phyloP scores from a whole-genome alignment of 2,113 vertebrate species.

The Catharus minimus region DNA sequence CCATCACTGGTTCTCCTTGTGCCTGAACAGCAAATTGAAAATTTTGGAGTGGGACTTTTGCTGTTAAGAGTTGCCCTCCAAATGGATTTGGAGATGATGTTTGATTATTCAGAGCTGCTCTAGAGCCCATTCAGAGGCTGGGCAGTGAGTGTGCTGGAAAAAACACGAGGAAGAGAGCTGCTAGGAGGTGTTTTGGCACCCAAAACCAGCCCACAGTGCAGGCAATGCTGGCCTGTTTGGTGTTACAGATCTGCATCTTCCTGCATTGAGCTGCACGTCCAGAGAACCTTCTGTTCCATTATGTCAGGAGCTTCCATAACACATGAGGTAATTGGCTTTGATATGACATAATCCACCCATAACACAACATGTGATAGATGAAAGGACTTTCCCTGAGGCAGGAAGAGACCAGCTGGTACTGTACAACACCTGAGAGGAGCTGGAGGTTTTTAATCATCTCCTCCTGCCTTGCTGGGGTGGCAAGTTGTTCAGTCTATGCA shows the following conservation, averaged over 20 bases:
- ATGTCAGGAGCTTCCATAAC: constrained; percentile 44
- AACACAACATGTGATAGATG: constrained; percentile 41
- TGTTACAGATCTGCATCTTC: neutral
- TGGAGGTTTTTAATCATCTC: constrained; percentile 24
- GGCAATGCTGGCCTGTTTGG: neutral
- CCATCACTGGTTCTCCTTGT: neutral
- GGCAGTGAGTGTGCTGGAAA: neutral
- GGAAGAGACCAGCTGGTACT: constrained; percentile 18
- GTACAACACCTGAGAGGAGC: neutral
- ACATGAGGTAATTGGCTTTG: constrained; percentile 52
- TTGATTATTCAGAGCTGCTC: neutral
- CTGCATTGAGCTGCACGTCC: neutral
- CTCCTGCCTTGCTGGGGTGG: neutral
- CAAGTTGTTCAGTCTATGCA: constrained; percentile 1
- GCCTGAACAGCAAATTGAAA: neutral
- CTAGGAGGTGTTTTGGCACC: neutral
- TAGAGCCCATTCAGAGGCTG: neutral
- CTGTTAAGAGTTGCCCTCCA: neutral
- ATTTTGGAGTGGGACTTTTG: neutral
- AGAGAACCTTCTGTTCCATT: neutral
- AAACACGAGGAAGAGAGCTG: neutral
- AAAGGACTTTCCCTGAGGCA: constrained; percentile 57
- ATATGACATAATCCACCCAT: constrained; percentile 54
- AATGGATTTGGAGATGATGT: neutral
- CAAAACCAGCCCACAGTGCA: neutral